Evolutionary conservation across 2,888 invertebrate species (phyloP), one percentile per base, ranked within the genome.

Genomic region (Parnassius mnemosyne): DNA sequence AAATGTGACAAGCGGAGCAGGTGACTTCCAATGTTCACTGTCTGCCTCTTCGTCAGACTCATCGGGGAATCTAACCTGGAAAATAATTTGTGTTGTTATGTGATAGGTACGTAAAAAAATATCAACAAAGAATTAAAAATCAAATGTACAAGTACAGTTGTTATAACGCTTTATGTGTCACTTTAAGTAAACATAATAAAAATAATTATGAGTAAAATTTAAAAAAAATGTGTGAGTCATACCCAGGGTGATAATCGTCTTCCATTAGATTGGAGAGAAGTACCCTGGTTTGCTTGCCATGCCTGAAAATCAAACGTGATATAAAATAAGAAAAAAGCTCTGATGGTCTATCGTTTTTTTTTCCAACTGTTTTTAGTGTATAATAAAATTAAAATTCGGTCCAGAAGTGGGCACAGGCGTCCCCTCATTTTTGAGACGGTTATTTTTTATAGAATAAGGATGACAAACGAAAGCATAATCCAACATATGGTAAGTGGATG

Each of bases 1-100:
- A 65, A 90, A 89, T 9, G 82, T 83, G 51, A 90, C 90, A n/a
- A 91, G 83, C 1, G 89, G 88, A 3, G 88, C 83, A 0, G 87
- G 87, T 1, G 83, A 68, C 20, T 83, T 74, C 85, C 87, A 89
- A 49, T 83, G 80, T 47, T 84, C 87, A 7, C 66, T 69, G 0
- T 86, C 86, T n/a, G 75, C 67, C 61, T 88, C 88, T 53, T 88
- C 89, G 52, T 89, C 89, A 0, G 89, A 88, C 56, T 89, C 89
- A 13, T 85, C 85, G 11, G 81, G 83, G 67, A 91, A 91, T 25
- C 80, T 78, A n/a, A 88, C 89, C 90, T 90, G 72, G 2, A 75
- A 78, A 46, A 34, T 12, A 44, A 52, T 10, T 49, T 11, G 3
- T 3, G 16, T 46, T 12, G 3, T 7, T 46, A 46, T 10, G 5